phyloP scores from a whole-genome alignment of 2,797 vertebrate genomes.

The Brachyrhaphis roseni region DNA sequence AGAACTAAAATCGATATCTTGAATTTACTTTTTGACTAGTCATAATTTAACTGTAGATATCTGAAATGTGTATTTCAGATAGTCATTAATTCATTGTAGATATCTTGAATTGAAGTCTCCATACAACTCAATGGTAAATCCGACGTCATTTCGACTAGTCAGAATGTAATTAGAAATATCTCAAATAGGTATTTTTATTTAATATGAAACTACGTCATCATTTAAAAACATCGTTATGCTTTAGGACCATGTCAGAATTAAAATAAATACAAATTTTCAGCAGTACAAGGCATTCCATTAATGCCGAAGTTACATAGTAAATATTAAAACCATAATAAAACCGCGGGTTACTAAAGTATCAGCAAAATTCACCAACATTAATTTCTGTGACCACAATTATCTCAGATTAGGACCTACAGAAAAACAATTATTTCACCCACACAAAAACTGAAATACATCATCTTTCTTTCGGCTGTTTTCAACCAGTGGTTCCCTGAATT shows the following conservation, averaged over 20 bases:
- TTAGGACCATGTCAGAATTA: background rate
- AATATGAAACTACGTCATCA: background rate
- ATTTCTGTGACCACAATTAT: background rate
- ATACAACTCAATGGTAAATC: too few relatives aligned
- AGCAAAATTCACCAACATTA: background rate
- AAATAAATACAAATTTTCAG: background rate
- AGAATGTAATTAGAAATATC: too few relatives aligned
- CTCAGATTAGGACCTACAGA: background rate
- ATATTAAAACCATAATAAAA: background rate
- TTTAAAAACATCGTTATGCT: background rate
- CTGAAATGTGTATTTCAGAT: too few relatives aligned
- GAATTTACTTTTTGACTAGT: too few relatives aligned
- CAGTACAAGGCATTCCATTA: background rate
- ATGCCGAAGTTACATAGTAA: background rate
- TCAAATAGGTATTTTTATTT: too few relatives aligned
- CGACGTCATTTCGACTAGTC: too few relatives aligned
- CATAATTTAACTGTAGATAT: too few relatives aligned
- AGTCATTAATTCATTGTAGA: too few relatives aligned
- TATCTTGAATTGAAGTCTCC: too few relatives aligned
- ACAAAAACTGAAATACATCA: background rate
- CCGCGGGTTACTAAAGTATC: background rate
- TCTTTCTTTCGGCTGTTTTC: background rate
- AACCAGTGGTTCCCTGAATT: background rate
- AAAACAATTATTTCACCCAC: background rate
- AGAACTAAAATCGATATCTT: too few relatives aligned